Conservation (phyloP, 2,797 vertebrate genomes). For the Rostrhamus sociabilis region DNA sequence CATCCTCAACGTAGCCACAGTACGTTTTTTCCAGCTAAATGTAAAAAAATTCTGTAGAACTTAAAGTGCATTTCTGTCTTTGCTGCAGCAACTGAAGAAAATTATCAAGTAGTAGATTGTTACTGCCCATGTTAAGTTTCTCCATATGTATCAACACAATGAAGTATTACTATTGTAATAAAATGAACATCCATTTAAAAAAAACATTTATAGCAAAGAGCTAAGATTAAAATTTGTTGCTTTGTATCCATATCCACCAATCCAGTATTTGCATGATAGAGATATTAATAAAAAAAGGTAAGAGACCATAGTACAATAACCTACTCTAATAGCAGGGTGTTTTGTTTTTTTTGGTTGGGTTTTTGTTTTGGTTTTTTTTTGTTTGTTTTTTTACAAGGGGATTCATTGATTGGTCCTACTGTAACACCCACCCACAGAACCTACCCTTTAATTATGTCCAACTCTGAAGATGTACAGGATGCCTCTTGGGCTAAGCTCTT, state of each 20-base stretch:
- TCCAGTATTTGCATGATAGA: background rate
- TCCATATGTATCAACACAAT: background rate
- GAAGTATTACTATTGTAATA: background rate
- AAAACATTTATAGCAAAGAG: background rate
- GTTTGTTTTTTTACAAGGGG: background rate
- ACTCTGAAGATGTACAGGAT: background rate
- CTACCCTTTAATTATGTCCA: background rate
- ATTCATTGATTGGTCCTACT: background rate
- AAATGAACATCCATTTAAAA: background rate
- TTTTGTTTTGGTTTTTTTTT: background rate
- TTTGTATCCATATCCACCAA: conserved; percentile 70
- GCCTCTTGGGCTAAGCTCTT: background rate
- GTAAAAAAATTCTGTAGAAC: background rate
- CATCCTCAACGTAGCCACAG: background rate
- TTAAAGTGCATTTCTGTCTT: background rate
- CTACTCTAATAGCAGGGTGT: background rate
- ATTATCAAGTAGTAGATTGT: background rate
- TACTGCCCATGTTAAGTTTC: background rate
- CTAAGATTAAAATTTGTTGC: background rate
- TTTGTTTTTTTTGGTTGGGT: no score
- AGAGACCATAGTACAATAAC: background rate
- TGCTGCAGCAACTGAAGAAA: background rate
- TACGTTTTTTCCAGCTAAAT: background rate
- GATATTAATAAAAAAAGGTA: background rate
- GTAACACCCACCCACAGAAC: background rate